phyloP scores from a whole-genome alignment of 2,888 invertebrate genomes.

The Phortica okadai region DNA sequence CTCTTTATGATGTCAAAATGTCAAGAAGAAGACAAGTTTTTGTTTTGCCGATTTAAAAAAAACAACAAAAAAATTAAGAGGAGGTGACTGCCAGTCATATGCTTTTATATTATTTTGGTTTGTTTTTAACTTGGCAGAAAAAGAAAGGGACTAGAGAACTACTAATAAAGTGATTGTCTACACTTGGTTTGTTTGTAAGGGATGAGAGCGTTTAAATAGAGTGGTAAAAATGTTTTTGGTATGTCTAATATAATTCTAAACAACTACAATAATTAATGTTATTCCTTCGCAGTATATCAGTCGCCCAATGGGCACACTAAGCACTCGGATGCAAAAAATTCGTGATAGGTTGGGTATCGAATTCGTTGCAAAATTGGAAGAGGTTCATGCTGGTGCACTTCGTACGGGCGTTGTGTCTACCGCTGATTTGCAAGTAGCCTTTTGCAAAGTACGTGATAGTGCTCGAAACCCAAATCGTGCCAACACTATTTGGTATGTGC shows the following conservation, averaged over 20 bases:
- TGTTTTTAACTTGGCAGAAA: too few relatives aligned
- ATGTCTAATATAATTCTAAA: not conserved
- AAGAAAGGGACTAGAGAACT: too few relatives aligned
- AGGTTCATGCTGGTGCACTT: slow-evolving; percentile 69
- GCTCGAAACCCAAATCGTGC: slow-evolving; percentile 63
- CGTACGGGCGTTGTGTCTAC: slow-evolving; percentile 71
- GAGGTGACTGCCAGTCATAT: too few relatives aligned
- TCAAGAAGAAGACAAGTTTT: not conserved
- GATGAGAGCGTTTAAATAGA: not conserved
- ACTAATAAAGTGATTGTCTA: too few relatives aligned
- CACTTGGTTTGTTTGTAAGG: too few relatives aligned
- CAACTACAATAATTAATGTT: not conserved
- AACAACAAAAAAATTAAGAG: too few relatives aligned
- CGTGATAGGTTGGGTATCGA: slow-evolving; percentile 66
- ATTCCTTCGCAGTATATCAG: slow-evolving; percentile 65
- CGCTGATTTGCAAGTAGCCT: slow-evolving; percentile 72
- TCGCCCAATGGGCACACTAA: slow-evolving; percentile 64
- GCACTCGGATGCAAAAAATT: slow-evolving; percentile 57
- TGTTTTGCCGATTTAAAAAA: too few relatives aligned
- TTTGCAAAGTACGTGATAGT: slow-evolving; percentile 67
- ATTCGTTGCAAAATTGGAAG: slow-evolving; percentile 67
- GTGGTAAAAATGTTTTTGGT: slow-evolving; percentile 55
- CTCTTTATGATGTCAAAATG: not conserved
- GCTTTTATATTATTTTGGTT: too few relatives aligned
- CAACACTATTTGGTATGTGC: slow-evolving; percentile 68